Conservation (phyloP, 2,888 invertebrate genomes). For the Anodontia alba region DNA sequence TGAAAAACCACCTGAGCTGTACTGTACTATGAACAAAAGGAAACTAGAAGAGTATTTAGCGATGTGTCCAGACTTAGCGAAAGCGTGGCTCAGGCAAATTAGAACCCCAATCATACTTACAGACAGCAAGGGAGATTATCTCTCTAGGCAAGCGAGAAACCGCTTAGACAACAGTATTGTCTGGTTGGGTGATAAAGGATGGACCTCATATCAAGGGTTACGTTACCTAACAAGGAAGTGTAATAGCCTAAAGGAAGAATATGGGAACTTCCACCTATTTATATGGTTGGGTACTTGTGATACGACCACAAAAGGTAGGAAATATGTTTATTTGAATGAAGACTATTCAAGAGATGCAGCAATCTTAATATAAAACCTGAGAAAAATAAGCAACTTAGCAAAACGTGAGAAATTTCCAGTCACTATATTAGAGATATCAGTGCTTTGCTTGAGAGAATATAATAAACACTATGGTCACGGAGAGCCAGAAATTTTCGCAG, state of each 20-base stretch:
- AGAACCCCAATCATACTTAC: neutral
- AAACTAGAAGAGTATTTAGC: neutral
- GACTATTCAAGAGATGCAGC: neutral
- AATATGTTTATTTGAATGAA: neutral
- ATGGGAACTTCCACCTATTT: neutral
- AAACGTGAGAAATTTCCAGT: neutral
- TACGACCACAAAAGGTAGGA: neutral
- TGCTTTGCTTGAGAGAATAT: neutral
- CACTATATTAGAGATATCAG: neutral
- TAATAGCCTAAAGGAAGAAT: neutral
- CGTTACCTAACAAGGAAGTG: neutral
- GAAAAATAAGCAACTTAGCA: neutral
- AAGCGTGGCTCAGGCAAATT: neutral
- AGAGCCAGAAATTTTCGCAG: neutral
- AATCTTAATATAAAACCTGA: neutral
- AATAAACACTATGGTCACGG: neutral
- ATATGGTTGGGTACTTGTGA: slow-evolving; percentile 1
- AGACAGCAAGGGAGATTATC: neutral
- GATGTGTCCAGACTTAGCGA: neutral
- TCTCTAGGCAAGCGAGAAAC: neutral
- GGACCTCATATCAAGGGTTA: neutral
- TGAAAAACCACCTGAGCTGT: too few species aligned
- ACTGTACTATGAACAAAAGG: neutral
- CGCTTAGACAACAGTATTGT: neutral
- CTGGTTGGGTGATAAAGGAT: neutral